These are phyloP conservation scores for Mionectes olivaceus DNA, from an alignment of 2,797 vertebrate genomes.

Conservation along the genomic window DNA sequence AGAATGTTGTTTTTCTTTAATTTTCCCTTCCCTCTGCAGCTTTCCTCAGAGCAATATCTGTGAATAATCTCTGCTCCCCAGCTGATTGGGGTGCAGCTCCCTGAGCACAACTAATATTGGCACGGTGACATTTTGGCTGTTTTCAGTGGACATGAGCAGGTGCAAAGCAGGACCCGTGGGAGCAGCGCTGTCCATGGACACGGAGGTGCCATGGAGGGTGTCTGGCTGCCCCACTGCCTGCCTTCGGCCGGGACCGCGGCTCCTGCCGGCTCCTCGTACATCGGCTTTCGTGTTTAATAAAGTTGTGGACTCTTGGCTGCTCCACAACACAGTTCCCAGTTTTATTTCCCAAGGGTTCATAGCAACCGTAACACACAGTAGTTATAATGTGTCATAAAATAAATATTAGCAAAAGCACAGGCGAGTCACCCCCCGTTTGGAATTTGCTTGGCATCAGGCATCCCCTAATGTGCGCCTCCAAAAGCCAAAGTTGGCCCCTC, in stretches of 20 bases:
- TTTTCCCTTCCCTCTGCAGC: background rate
- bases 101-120: background rate
- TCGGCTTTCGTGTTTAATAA: constrained; percentile 48
- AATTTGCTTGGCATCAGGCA: background rate
- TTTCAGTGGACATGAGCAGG: constrained; percentile 19
- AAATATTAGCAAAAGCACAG: constrained; percentile 62
- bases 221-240: background rate
- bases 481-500: constrained; percentile 7
- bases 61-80: background rate
- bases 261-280: background rate
- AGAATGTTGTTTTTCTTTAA: background rate
- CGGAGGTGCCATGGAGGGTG: background rate
- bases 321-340: constrained; percentile 39
- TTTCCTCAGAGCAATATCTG: constrained; percentile 14
- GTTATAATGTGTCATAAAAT: constrained; percentile 71
- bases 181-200: background rate
- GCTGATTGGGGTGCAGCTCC: background rate
- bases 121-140: background rate
- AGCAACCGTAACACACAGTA: constrained; percentile 29
- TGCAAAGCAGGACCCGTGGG: background rate
- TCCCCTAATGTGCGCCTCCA: background rate
- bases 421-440: background rate
- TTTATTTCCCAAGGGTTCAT: constrained; percentile 72
- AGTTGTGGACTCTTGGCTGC: constrained; percentile 64
- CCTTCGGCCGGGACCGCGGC: fast-evolving